Base-by-base conservation (phyloP, 2,797 vertebrate species). In the Caiman crocodilus region DNA sequence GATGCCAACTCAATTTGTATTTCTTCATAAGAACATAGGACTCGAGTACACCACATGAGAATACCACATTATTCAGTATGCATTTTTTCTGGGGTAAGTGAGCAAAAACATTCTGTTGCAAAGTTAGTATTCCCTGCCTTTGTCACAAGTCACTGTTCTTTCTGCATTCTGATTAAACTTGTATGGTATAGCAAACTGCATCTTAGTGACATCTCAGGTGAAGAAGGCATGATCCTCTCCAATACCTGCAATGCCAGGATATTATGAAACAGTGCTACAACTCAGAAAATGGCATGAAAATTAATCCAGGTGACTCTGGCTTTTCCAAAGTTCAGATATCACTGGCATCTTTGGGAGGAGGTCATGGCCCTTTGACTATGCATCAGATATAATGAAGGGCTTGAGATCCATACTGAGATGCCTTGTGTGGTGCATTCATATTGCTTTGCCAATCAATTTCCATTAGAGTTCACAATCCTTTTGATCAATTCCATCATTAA, bases 401-500 rank as follows among this genome's bases (percentile, higher is more conserved):
- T 61, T 94, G 92, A 84, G 86, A 92, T 92, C 50, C 76, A 28
- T 0, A 1, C 88, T 91, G 93, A 65, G 91, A 74, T 4, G 12
- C 76, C 95, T 91, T 84, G 80, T 7, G 10, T 82, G 82, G 95
- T 85, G 93, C 91, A 42, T 58, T 82, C 92, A 13, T 85, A 1
- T 15, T 0, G 10, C 93, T 17, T 81, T 93, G 91, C 88, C 88
- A 85, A 95, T 96, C 90, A 87, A 92, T 96, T 95, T 94, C 95
- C 94, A 96, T 95, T 86, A 64, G 92, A 94, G 92, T 92, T 90
- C 94, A 90, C 90, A 96, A 92, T 82, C 91, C 91, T 80, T 96
- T 97, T 96, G 96, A 96, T 96, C 92, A 96, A 96, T 93, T 83
- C 91, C 95, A 84, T 94, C 95, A 94, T 94, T 94, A 95, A 94